Evolutionary conservation across 2,113 vertebrate species (phyloP), one percentile per base, ranked within the genome.

Genomic region (Rhinopomastus cyanomelas): DNA sequence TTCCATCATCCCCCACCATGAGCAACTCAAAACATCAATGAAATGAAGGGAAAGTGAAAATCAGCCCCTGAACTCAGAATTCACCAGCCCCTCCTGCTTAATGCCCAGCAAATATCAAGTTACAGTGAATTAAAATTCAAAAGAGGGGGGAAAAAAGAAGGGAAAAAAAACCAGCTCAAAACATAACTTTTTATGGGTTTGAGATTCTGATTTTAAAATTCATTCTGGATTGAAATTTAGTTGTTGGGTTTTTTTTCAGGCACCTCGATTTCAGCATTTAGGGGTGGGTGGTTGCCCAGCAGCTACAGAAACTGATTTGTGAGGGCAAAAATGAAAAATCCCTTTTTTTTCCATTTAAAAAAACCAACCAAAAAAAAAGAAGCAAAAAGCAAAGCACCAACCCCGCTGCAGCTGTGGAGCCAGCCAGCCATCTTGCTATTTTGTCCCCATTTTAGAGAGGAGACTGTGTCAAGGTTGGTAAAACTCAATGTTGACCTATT

Each of bases 401-500:
- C 57, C n/a, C 56, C 93, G 96, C 96, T 97, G 95, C 96, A 96
- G 94, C 95, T 96, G 94, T 88, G 90, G 68, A 42, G 39, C 39
- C 39, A 96, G 95, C 96, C 96, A 97, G 96, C 90, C 96, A 94
- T 97, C 96, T 96, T 97, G 96, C 92, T 94, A 97, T 96, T 97
- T 97, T 96, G 96, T 95, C 95, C 96, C 95, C 96, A 96, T 97
- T 96, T 96, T 97, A 97, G 95, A 94, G 95, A 96, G 95, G 92
- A 92, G 85, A 95, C 93, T 94, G 91, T 96, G 84, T 89, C 83
- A 96, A 97, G 91, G 96, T 94, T 94, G 91, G 71, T 95, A 95
- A 96, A 95, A 97, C 96, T 96, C 87, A 93, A 96, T 92, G 95
- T 94, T 96, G 94, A 96, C 92, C 95, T 95, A 81, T 84, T 95